phyloP scores from a whole-genome alignment of 2,113 vertebrate species.

The Elephantulus edwardii region DNA sequence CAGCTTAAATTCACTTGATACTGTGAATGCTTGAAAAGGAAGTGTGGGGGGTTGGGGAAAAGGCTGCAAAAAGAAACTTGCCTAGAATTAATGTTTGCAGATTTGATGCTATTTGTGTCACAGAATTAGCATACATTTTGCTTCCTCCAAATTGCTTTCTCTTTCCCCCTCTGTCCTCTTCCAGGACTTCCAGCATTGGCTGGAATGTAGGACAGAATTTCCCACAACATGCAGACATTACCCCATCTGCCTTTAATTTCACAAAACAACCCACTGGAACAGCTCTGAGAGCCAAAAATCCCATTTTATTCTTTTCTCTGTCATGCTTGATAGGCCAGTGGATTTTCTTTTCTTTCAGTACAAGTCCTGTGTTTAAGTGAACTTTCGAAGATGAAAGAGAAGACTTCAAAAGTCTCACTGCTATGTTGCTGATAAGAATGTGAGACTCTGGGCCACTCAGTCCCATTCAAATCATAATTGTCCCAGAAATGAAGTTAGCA shows the following conservation, averaged over 20 bases:
- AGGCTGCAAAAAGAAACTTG: constrained; percentile 56
- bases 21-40: constrained; percentile 46
- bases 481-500: neutral
- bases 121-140: constrained; percentile 64
- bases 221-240: constrained; percentile 52
- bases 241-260: constrained; percentile 71
- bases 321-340: neutral
- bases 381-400: neutral
- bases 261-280: constrained; percentile 52
- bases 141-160: constrained; percentile 50
- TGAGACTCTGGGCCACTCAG: neutral
- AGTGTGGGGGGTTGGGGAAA: neutral
- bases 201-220: constrained; percentile 63
- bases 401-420: neutral
- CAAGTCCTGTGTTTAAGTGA: neutral
- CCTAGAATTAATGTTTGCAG: constrained; percentile 66
- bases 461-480: neutral
- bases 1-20: constrained; percentile 60
- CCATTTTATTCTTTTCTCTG: constrained; percentile 2
- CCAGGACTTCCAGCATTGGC: constrained; percentile 6
- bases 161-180: constrained; percentile 60
- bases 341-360: neutral
- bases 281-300: neutral
- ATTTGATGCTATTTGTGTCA: constrained; percentile 65
- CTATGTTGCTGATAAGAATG: neutral